Base-by-base conservation (phyloP, 2,888 invertebrate species). In the Epistrophe eligans region DNA sequence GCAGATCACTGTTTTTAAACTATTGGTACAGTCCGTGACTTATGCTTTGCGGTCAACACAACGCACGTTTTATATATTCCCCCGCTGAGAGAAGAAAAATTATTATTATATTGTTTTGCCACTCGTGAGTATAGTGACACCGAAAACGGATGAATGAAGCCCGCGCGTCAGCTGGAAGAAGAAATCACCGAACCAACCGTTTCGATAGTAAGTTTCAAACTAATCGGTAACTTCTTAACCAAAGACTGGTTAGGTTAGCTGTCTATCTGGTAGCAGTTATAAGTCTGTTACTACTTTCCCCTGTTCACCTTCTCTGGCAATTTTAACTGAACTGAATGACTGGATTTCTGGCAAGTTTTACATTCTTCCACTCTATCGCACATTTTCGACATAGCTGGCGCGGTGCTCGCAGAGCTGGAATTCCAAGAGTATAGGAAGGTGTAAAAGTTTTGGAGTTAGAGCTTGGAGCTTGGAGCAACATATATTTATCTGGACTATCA, bases 241-340 rank as follows among this genome's bases (percentile, higher is more conserved):
- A 38, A 67, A 81, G 81, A 73, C 84, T 66, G 71, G 84, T 72
- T 77, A 57, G 71, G 84, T 72, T 77, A 57, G 76, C 76, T 76
- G 77, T 77, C 71, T 77, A 66, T 60, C 70, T 71, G 79, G 70
- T 73, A 50, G 57, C 70, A 64, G 57, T 48, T 55, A 55, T 70
- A 67, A 74, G 64, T 74, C 64, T 77, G 77, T 72, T 72, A 67
- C 72, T 67, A 80, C 84, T 84, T 81, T 81, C 81, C 81, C 80
- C 80, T 77, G 55, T 74, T 76, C 58, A 70, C 58, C 81, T 77
- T 77, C 76, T 77, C 76, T 60, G 52, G 40, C 52, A 52, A 52
- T 35, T 15, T n/a, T 3, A 24, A 2, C 24, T 24, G 24, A 24
- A 24, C 24, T 24, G 24, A 24, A 24, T 66, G 64, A 40, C 57